A percentile compares a stretch with the other conserved stretches of the same genome.
Conservation (phyloP, 2,888 invertebrate species). For the Cosmia pyralina region DNA sequence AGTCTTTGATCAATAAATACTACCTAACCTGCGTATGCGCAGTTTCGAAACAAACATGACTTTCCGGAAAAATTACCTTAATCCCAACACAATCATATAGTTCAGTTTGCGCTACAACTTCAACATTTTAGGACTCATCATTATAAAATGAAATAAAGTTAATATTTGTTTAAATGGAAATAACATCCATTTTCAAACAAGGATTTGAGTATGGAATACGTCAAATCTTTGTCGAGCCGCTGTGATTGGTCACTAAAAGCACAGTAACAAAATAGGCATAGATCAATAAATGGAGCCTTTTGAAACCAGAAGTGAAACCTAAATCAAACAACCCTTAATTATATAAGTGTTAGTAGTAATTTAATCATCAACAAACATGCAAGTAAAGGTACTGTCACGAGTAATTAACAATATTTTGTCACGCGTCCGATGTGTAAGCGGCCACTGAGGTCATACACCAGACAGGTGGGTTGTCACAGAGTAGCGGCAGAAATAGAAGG, state of each 20-base stretch:
- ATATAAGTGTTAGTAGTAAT: conserved; percentile 38
- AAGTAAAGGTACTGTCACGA: conserved; percentile 1
- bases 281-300: background rate
- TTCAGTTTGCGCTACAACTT: background rate
- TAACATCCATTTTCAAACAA: background rate
- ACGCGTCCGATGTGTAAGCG: conserved; percentile 27
- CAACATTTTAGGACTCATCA: background rate
- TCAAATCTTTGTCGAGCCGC: background rate
- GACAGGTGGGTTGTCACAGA: background rate
- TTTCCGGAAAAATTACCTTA: background rate
- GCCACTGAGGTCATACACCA: conserved; percentile 26
- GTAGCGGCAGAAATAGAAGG: background rate
- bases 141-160: no score
- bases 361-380: conserved; percentile 44
- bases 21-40: background rate
- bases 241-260: background rate
- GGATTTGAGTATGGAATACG: background rate
- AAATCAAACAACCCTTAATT: conserved; percentile 45
- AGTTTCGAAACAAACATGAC: background rate
- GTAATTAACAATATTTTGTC: conserved; percentile 34
- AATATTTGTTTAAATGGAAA: background rate
- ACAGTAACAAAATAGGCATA: background rate
- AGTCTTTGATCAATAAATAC: background rate
- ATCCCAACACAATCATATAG: background rate
- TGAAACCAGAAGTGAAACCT: conserved; percentile 16